A percentile compares a stretch with the other conserved stretches of the same genome.
These are phyloP conservation scores for Meganola albula DNA, from an alignment of 2,888 invertebrate species.

Conservation along the genomic window DNA sequence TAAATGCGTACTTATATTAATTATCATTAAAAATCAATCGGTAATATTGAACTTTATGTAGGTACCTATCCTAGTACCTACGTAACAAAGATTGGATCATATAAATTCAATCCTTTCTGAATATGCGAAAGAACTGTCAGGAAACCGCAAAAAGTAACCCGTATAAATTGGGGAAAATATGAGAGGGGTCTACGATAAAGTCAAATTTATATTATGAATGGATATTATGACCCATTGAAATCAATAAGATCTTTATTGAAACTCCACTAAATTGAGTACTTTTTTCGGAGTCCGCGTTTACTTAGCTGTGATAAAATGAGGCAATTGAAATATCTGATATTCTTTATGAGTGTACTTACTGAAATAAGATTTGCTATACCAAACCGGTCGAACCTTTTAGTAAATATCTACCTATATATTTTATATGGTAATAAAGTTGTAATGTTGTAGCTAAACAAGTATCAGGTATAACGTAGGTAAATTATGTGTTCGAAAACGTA, in stretches of 20 bases:
- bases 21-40: no score
- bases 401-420: no score
- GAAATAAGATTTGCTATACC: no score
- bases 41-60: no score
- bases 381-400: no score
- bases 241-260: conserved; percentile 66
- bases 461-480: no score
- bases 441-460: no score
- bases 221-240: conserved; percentile 63
- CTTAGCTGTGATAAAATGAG: conserved; percentile 14
- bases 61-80: no score
- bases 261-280: conserved; percentile 52
- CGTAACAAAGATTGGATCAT: conserved; percentile 33
- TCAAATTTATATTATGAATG: conserved; percentile 50
- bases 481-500: conserved; percentile 18
- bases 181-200: conserved; percentile 55
- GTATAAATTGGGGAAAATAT: conserved; percentile 64
- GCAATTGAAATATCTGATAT: no score
- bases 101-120: conserved; percentile 54
- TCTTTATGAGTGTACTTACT: no score
- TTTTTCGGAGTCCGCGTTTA: conserved; percentile 23
- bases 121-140: conserved; percentile 54
- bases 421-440: no score
- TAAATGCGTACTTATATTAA: no score
- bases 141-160: conserved; percentile 50